Base-by-base conservation (phyloP, 1,140 invertebrate genomes). In the Hestina assimilis region DNA sequence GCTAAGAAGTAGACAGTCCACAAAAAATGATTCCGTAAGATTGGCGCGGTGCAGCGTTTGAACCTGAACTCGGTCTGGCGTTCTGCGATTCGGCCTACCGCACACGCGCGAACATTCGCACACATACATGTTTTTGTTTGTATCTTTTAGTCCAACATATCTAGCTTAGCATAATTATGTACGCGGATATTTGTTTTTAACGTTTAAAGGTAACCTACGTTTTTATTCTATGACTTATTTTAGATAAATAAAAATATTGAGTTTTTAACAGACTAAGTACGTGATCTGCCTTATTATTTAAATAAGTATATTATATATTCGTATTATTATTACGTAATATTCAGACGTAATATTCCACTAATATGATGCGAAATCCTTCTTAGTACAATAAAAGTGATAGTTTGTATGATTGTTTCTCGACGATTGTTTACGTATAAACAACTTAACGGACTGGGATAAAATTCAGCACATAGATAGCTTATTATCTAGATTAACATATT, bases 21-120 rank as follows among this genome's bases (percentile, higher is more conserved):
- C 77, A 86, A 86, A 86, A 83, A 86, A 79, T 78, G 61, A 77
- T 82, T 83, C 75, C 71, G 72, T 66, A 72, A 71, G 60, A 64
- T 66, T 56, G 60, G 53, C 60, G 58, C 61, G 64, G 55, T 74
- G 65, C 68, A 74, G 21, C 70, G 59, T 71, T 66, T 71, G 56
- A 63, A 66, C 54, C 59, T 24, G 31, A n/a, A 19, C 29, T 11
- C n/a, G 4, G 38, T 59, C 40, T 59, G 33, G 46, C 15, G 15
- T 15, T 38, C 33, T 8, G 33, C 21, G 43, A 41, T 35, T 35
- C 31, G 47, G 60, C 60, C 60, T 62, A 57, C 28, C 46, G 31
- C 47, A 58, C 55, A 58, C 56, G 33, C 42, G 21, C 41, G 42
- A 41, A 21, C 9, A 35, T 38, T 23, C 28, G 17, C 53, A 63